phyloP scores from a whole-genome alignment of 2,113 vertebrate species.

The Triplophysa siluroides region DNA sequence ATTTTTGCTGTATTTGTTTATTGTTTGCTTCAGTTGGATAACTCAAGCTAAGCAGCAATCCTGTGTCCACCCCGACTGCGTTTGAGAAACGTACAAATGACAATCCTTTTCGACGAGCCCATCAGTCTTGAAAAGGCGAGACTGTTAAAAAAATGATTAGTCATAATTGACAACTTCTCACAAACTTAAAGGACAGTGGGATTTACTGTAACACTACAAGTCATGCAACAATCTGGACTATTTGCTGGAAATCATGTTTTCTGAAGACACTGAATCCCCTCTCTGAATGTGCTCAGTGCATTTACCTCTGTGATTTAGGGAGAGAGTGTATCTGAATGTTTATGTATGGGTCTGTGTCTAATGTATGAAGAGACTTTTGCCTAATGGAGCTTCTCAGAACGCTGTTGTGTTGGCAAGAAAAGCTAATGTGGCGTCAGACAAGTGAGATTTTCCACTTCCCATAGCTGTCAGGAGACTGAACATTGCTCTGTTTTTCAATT shows the following conservation, averaged over 20 bases:
- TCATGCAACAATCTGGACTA: constrained; percentile 5
- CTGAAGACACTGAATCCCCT: constrained; percentile 32
- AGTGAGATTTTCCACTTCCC: constrained; percentile 34
- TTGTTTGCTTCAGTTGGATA: constrained; percentile 12
- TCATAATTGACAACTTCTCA: background rate
- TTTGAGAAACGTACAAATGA: constrained; percentile 59
- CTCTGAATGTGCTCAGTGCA: constrained; percentile 6
- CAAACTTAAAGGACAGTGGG: constrained; percentile 27
- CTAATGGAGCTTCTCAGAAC: constrained; percentile 14
- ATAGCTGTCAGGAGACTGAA: constrained; percentile 18
- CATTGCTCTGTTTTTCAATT: constrained; percentile 32
- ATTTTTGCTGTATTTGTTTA: constrained; percentile 32
- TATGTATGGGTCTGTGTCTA: constrained; percentile 25
- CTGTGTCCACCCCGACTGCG: constrained; percentile 31
- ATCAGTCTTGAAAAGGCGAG: constrained; percentile 33
- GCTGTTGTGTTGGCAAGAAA: background rate
- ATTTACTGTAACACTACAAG: constrained; percentile 28
- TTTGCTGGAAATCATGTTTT: constrained; percentile 38
- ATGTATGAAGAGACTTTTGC: constrained; percentile 3
- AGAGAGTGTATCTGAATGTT: constrained; percentile 1
- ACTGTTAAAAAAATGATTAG: constrained; percentile 15
- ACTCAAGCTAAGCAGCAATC: constrained; percentile 27
- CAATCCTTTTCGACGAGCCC: constrained; percentile 62
- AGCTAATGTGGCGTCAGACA: background rate
- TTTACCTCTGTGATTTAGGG: constrained; percentile 12